Percentiles rank a stretch among this genome's conserved stretches.
Evolutionary conservation across 2,797 vertebrate genomes (phyloP).

Genomic region (Gallinago nigripennis): DNA sequence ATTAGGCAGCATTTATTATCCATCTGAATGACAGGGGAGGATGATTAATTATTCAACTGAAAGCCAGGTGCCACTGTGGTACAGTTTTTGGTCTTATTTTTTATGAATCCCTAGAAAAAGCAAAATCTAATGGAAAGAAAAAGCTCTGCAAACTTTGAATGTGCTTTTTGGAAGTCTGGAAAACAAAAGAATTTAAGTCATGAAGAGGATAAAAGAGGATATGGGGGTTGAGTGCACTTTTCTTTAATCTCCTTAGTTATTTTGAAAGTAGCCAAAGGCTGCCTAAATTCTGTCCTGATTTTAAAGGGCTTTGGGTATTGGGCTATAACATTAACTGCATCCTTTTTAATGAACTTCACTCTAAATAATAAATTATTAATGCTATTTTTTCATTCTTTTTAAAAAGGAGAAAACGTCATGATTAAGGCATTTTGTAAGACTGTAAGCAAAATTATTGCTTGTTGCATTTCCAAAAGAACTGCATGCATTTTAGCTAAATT

Average conservation of each 20-base stretch:
- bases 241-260: background rate
- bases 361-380: constrained; percentile 18
- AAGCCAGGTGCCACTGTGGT: background rate
- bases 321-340: background rate
- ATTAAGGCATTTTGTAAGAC: background rate
- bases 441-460: background rate
- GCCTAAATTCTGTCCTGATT: background rate
- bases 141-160: background rate
- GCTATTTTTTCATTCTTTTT: background rate
- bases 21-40: background rate
- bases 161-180: background rate
- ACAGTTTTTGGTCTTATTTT: background rate
- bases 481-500: background rate
- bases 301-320: background rate
- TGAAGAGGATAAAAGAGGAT: background rate
- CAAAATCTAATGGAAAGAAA: background rate
- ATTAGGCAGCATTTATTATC: background rate
- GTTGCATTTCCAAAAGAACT: background rate
- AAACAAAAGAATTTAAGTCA: background rate
- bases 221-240: background rate
- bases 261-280: background rate
- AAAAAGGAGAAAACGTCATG: background rate
- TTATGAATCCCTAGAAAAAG: background rate
- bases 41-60: background rate
- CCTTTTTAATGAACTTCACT: background rate